Evolutionary conservation across 2,113 vertebrate species (phyloP), one percentile per base, ranked within the genome.

Genomic region (Pogonocichla stellata): DNA sequence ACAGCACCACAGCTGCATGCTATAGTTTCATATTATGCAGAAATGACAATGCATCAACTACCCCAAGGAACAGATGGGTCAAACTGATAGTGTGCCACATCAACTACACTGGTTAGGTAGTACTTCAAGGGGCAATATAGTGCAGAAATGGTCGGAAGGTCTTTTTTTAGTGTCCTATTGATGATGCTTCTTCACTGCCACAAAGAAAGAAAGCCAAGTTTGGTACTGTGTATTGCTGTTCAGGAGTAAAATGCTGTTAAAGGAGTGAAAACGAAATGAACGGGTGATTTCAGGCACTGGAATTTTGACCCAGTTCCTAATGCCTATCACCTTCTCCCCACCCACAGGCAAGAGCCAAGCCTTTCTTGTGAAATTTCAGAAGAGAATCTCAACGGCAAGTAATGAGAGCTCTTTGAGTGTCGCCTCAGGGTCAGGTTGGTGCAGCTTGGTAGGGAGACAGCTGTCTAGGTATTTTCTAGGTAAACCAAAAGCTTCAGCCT

Each of bases 161-260:
- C 38, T 65, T 91, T 31, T 82, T 71, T 82, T 7, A 28, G 13
- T 8, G 31, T 61, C 36, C 20, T 45, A 5, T 8, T 40, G n/a
- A 36, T 65, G 53, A 33, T 43, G 25, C 22, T 58, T 81, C n/a
- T 54, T 81, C 48, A 34, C 12, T 64, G 29, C 26, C 20, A 51
- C 33, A 31, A 1, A 43, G 43, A 70, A 86, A 81, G 33, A 19
- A 92, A 66, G 6, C 1, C 14, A 73, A n/a, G 47, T 57, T 36
- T 82, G 58, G 24, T 51, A 74, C 0, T 0, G 17, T 13, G 7
- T 17, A 33, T 25, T 70, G 45, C 24, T 74, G 25, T 47, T 66
- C 60, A 50, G 58, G 34, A 86, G 5, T 47, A 51, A 91, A 86
- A 78, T 34, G 25, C n/a, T 66, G 25, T 34, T 80, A 65, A 65